Evolutionary conservation across 35 echinoderm and acorn worm species (phyloP), one percentile per base, ranked within the genome.

Genomic region (Chiridota heheva): DNA sequence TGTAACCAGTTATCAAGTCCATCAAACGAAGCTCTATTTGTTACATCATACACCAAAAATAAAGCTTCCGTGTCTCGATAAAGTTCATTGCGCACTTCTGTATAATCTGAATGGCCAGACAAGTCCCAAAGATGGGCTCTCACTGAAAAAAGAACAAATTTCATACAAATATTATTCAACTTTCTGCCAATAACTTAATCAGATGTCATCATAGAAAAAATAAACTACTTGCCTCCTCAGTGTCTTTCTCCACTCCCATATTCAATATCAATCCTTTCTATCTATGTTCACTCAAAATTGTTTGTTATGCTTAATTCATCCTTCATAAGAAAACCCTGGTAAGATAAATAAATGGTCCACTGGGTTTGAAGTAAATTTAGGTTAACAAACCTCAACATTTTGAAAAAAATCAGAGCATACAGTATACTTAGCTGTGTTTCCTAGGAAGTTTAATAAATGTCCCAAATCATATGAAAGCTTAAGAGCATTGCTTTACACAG

Each of bases 101-200:
- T 7, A 18, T 96, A 96, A 8, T 96, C 92, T 32, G 55, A 22
- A 49, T 82, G 82, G 57, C 92, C 92, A 16, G 92, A 96, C 44
- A 96, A 44, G 64, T 96, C 92, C 92, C 92, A 96, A 2, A 96
- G 66, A 70, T 96, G 92, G 1, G 90, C 87, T 76, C 92, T 80
- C 20, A 90, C 92, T 96, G 81, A 24, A n/a, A 17, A 66, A 32
- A 35, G 68, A 18, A 77, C 24, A 66, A 24, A 28, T 6, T 37
- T 8, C 12, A 18, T 38, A 69, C 4, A 27, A 42, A 26, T 34
- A 42, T 13, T 72, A 46, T 1, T 4, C 29, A 82, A 70, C 25
- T 81, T 67, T 27, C 30, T 2, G n/a, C 8, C n/a, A 8, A 51
- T 12, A 51, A n/a, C n/a, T 51, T 51, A 8, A 12, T 51, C 47